Conservation (phyloP, 2,113 vertebrate species). For the Caranx melampygus region DNA sequence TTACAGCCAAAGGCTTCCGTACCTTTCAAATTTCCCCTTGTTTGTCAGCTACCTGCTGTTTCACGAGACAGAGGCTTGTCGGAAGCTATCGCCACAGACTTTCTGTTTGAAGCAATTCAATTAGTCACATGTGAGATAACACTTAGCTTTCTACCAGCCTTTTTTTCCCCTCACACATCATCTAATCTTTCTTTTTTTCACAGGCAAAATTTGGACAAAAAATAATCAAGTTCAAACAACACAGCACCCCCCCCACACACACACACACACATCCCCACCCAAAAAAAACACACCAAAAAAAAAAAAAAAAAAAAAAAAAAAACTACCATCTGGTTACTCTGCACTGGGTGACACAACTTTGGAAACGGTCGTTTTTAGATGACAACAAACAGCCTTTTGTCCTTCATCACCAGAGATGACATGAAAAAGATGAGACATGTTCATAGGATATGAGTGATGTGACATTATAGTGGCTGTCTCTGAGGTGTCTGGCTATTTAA, state of each 20-base stretch:
- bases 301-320: slow-evolving; percentile 9
- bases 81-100: slow-evolving; percentile 78
- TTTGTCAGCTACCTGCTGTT: slow-evolving; percentile 88
- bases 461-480: slow-evolving; percentile 69
- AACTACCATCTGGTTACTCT: slow-evolving; percentile 73
- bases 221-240: slow-evolving; percentile 68
- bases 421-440: slow-evolving; percentile 68
- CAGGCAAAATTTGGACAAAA: slow-evolving; percentile 65
- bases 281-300: too few relatives aligned
- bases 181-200: slow-evolving; percentile 64
- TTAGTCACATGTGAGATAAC: slow-evolving; percentile 81
- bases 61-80: slow-evolving; percentile 82
- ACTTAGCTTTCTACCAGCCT: slow-evolving; percentile 71
- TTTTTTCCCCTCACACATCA: slow-evolving; percentile 49
- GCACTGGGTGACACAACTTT: slow-evolving; percentile 72
- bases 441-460: slow-evolving; percentile 70
- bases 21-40: slow-evolving; percentile 78
- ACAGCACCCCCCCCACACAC: not conserved
- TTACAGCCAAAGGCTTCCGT: slow-evolving; percentile 84
- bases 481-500: slow-evolving; percentile 70
- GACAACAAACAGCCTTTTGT: slow-evolving; percentile 78
- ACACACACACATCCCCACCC: too few relatives aligned
- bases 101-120: slow-evolving; percentile 82
- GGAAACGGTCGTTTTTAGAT: slow-evolving; percentile 61
- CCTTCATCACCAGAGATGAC: slow-evolving; percentile 75